Conservation (phyloP, 1,140 invertebrate species). For the Drosophila tani region DNA sequence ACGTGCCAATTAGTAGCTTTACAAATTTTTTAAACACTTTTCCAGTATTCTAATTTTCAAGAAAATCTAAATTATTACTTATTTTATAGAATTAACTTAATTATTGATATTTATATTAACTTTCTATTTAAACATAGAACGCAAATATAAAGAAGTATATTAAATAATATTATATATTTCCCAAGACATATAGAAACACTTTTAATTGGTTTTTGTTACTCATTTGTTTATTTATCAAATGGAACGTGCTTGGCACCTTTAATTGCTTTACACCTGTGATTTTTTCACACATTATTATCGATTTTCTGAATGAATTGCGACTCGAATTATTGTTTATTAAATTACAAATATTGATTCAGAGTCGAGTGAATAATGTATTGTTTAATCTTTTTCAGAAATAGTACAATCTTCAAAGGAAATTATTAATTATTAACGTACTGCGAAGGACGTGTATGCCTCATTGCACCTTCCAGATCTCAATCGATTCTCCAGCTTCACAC, state of each 20-base stretch:
- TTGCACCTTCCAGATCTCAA: constrained; percentile 16
- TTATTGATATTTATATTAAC: neutral
- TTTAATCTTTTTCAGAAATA: neutral
- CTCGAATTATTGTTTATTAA: neutral
- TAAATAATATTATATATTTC: neutral
- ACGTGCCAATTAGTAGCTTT: neutral
- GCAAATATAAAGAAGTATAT: too few species aligned
- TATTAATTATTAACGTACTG: neutral
- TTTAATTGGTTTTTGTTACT: neutral
- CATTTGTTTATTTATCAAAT: constrained; percentile 11
- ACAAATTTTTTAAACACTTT: neutral
- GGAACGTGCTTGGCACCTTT: constrained; percentile 18
- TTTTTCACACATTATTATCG: constrained; percentile 6
- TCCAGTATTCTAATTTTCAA: neutral
- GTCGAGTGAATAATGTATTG: neutral
- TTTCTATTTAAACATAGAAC: neutral
- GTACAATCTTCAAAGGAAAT: constrained; percentile 8
- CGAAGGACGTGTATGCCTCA: neutral
- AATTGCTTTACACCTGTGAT: constrained; percentile 8
- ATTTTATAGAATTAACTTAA: neutral
- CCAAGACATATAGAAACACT: neutral
- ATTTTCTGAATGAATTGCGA: constrained; percentile 6
- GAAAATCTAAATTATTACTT: too few species aligned
- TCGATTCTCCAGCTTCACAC: constrained; percentile 21
- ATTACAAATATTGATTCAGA: constrained; percentile 8